Base-by-base conservation (phyloP, 1,140 invertebrate species). In the Drosophila athabasca region DNA sequence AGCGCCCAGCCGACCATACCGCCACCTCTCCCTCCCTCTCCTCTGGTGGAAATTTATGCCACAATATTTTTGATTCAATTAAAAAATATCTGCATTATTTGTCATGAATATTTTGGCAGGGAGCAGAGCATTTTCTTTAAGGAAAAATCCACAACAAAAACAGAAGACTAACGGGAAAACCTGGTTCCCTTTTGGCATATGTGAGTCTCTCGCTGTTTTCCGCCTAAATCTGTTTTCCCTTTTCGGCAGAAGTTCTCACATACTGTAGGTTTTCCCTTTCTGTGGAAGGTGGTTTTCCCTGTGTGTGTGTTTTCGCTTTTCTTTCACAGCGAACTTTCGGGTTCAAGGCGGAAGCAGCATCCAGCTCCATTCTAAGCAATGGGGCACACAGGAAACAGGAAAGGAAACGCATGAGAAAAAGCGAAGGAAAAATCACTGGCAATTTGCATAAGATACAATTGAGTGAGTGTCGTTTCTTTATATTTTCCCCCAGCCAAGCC, bases 361-460 rank as follows among this genome's bases (percentile, higher is more conserved):
- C 35, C 17, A 19, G 17, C 17, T 9, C 11, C 35, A 39, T 70
- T 70, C 67, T 69, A 70, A 70, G 53, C 11, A 11, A 39, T 26
- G 35, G 11, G 35, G 11, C 35, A 76, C 58, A 57, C 54, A 68
- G 64, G 64, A 76, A 55, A 75, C 53, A 50, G 53, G 58, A 61
- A 69, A 43, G 65, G 48, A 69, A 68, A 57, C 48, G 54, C 62
- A 55, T 75, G 41, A 73, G 66, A 62, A 83, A 64, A 83, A 59
- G 62, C 64, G 71, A 66, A 85, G 82, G 83, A 83, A 89, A 88
- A 88, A 88, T 88, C 84, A 89, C 83, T 89, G 83, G 79, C 83
- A 88, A 88, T 88, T 88, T 88, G 83, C 83, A 88, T 88, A 88
- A 88, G 84, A 89, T 88, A 89, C 83, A 88, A 88, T 87, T 87